Base-by-base conservation (phyloP, 2,888 invertebrate species). In the Hydroisotoma schaefferi region DNA sequence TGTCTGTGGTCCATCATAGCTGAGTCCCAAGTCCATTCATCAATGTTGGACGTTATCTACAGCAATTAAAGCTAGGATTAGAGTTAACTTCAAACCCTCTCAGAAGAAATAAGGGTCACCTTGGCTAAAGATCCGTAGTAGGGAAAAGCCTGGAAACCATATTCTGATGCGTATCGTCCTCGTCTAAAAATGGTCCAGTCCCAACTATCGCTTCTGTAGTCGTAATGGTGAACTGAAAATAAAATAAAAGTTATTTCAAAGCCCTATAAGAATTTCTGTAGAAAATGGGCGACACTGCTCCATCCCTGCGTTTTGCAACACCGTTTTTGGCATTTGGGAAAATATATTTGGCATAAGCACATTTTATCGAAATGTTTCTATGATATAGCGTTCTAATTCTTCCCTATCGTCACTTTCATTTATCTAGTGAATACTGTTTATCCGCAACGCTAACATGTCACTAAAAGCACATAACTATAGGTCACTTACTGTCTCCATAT, bases 121-220 rank as follows among this genome's bases (percentile, higher is more conserved):
- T 40, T 15, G 40, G 40, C 40, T 15, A 67, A 37, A 8, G 67
- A 55, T 6, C 58, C 62, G 20, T 56, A 55, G 37, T 67, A 85
- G 0, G 97, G 94, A 67, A 90, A 80, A 0, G 94, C 89, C 77
- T 98, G 97, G 69, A 90, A 87, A 1, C 99, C 99, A 75, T 93
- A 99, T 77, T 99, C 99, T 0, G 98, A 95, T 2, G 87, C 85
- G 77, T 98, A 97, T 73, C 72, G 26, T 2, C 67, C 62, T 2
- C 48, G 40, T 3, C 6, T 40, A 18, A 66, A 94, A 5, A 83
- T 85, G 59, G 81, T 82, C 51, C 84, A 81, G 73, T 88, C 80
- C 93, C 94, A 98, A 56, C 86, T 84, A 74, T 98, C 87, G 25
- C 80, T 78, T 0, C 85, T 55, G 74, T 95, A 94, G 73, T 91